These are phyloP conservation scores for Chrysotoxum bicinctum DNA, from an alignment of 2,888 invertebrate species.

Conservation along the genomic window DNA sequence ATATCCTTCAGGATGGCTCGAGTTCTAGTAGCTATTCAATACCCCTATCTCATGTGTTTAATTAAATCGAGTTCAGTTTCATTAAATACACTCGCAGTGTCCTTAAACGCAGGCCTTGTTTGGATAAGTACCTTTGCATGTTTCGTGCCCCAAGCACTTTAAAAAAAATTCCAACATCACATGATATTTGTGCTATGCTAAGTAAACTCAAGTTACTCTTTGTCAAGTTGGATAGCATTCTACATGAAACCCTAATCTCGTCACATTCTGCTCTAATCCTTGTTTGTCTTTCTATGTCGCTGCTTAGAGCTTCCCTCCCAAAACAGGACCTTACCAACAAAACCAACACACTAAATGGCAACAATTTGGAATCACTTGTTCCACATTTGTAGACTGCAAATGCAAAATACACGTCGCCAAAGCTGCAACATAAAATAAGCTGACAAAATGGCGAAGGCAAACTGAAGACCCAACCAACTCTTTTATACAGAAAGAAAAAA, in stretches of 20 bases:
- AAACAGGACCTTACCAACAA: conserved; percentile 11
- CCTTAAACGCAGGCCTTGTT: background rate
- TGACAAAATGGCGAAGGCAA: conserved; percentile 14
- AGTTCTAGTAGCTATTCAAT: background rate
- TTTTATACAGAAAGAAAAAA: too few relatives aligned
- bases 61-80: conserved; percentile 50
- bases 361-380: conserved; percentile 61
- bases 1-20: background rate
- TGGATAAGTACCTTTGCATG: background rate
- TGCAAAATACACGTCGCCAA: conserved; percentile 24
- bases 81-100: background rate
- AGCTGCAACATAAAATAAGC: conserved; percentile 56
- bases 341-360: conserved; percentile 43
- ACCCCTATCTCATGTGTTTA: background rate
- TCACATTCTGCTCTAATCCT: conserved; percentile 45
- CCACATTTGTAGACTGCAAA: conserved; percentile 54
- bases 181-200: conserved; percentile 20
- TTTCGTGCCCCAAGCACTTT: background rate
- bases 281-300: conserved; percentile 15
- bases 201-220: background rate
- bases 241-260: conserved; percentile 48
- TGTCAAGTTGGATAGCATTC: conserved; percentile 8
- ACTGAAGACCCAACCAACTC: background rate
- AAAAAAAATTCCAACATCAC: background rate
- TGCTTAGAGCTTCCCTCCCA: conserved; percentile 15